Evolutionary conservation across 2,113 vertebrate species (phyloP).

Genomic region (Tupaia tana): DNA sequence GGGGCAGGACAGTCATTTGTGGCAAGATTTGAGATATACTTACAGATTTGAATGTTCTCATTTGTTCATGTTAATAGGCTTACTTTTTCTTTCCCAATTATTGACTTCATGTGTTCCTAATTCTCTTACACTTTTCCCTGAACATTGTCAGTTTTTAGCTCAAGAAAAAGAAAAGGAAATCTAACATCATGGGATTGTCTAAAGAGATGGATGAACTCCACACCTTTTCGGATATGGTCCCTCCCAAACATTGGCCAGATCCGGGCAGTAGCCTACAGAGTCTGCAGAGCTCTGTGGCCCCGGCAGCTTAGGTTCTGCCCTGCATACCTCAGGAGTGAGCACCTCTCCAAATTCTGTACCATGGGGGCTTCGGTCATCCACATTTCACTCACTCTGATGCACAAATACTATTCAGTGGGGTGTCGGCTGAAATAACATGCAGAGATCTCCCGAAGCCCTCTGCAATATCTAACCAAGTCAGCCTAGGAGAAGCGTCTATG

Average conservation of each 20-base stretch:
- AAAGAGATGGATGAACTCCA: not conserved
- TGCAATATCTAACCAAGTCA: rapidly evolving
- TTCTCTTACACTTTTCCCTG: not conserved
- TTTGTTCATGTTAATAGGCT: not conserved
- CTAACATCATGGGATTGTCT: too few relatives aligned
- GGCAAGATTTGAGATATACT: not conserved
- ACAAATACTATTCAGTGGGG: rapidly evolving
- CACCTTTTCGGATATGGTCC: rapidly evolving
- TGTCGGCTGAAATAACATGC: not conserved
- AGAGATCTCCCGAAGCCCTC: not conserved
- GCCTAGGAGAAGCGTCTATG: not conserved
- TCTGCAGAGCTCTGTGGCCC: not conserved
- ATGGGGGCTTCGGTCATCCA: too few relatives aligned
- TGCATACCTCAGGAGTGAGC: rapidly evolving
- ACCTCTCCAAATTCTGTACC: not conserved
- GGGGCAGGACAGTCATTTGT: rapidly evolving
- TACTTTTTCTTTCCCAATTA: not conserved
- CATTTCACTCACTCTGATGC: not conserved
- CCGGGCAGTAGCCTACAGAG: rapidly evolving
- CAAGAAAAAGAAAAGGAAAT: not conserved
- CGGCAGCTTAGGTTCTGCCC: rapidly evolving
- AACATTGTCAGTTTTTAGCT: not conserved
- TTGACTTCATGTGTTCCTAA: not conserved
- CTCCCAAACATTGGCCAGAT: not conserved
- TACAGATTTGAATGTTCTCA: rapidly evolving